Evolutionary conservation across 64 coral and sea anemone genomes (phyloP).

Genomic region (Montipora cactus): DNA sequence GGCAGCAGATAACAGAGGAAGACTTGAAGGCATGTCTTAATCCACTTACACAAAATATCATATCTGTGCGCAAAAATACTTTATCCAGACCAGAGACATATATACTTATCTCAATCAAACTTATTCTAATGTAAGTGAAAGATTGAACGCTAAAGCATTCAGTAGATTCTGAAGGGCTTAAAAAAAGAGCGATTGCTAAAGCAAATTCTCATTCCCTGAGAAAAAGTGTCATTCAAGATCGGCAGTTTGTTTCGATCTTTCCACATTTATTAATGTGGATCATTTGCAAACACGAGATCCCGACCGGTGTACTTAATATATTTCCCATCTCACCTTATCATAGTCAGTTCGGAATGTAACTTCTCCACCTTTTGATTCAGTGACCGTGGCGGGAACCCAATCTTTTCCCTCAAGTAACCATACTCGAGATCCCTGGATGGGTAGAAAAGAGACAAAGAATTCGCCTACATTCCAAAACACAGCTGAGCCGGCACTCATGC

Average conservation of each 20-base stretch:
- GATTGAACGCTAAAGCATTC: background rate
- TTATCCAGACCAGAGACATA: too few relatives aligned
- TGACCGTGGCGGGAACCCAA: slow-evolving; percentile 87
- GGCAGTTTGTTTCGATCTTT: background rate
- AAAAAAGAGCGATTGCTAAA: too few relatives aligned
- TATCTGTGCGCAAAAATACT: too few relatives aligned
- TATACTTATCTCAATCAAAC: too few relatives aligned
- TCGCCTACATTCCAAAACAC: slow-evolving; percentile 72
- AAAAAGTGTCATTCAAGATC: background rate
- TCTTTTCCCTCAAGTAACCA: slow-evolving; percentile 95
- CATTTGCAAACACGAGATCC: background rate
- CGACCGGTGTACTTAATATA: background rate
- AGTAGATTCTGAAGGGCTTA: too few relatives aligned
- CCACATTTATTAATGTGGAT: background rate
- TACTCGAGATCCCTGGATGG: slow-evolving; percentile 82
- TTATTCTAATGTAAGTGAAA: background rate
- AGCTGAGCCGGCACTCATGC: slow-evolving; percentile 10
- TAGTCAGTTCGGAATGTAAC: slow-evolving; percentile 87
- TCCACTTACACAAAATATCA: background rate
- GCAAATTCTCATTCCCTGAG: background rate
- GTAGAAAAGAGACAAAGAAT: background rate
- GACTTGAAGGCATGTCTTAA: background rate
- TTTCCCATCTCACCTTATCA: slow-evolving; percentile 75
- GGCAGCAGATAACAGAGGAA: background rate
- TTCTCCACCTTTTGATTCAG: slow-evolving; percentile 72